Evolutionary conservation across 2,888 invertebrate species (phyloP).

Genomic region (Athripsodes cinereus): DNA sequence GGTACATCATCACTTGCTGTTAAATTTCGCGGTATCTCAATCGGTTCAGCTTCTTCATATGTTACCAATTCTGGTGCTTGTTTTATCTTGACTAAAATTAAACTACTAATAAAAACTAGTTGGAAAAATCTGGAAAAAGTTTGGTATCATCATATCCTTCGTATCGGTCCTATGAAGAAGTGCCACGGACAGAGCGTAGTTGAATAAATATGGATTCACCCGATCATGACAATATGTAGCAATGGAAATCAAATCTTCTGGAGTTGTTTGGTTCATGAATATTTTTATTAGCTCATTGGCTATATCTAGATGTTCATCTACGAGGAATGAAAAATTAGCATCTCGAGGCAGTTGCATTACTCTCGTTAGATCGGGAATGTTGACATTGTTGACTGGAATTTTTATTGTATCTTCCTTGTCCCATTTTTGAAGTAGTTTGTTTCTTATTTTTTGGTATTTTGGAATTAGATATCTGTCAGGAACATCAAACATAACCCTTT

Average conservation of each 20-base stretch:
- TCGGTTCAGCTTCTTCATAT: constrained; percentile 60
- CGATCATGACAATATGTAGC: no score
- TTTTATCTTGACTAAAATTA: constrained; percentile 63
- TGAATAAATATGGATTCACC: no score
- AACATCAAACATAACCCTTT: background rate
- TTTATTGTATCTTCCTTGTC: background rate
- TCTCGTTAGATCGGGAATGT: no score
- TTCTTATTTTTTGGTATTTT: background rate
- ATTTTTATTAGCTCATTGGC: no score
- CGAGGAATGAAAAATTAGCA: no score
- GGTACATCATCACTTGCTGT: constrained; percentile 68
- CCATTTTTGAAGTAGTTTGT: background rate
- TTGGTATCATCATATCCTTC: constrained; percentile 46
- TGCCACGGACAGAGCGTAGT: no score
- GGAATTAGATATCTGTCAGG: background rate
- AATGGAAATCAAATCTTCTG: no score
- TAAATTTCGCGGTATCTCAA: constrained; percentile 65
- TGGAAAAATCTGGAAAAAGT: constrained; percentile 73
- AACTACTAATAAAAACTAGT: constrained; percentile 67
- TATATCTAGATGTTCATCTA: no score
- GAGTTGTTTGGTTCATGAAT: no score
- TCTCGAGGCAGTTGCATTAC: no score
- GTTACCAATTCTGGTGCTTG: constrained; percentile 56
- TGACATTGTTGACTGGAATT: background rate
- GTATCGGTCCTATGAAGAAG: no score